Evolutionary conservation across 2,113 vertebrate genomes (phyloP).

Genomic region (Dromas ardeola): DNA sequence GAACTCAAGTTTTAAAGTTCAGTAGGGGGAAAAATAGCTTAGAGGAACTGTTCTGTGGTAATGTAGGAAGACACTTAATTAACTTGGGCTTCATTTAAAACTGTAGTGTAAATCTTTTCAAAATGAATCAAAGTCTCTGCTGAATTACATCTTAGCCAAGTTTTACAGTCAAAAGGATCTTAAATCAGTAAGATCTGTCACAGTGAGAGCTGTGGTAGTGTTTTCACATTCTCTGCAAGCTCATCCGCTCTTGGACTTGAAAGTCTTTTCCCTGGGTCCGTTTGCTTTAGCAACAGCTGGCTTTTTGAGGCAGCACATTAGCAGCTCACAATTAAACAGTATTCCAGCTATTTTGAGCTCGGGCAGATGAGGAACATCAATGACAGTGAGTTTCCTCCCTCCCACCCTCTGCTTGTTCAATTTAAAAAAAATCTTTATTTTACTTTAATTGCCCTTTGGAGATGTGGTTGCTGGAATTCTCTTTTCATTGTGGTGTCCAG

Average conservation of each 20-base stretch:
- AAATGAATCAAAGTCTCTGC: constrained; percentile 48
- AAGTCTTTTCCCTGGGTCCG: not conserved
- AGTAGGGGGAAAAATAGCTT: not conserved
- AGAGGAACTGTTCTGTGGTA: constrained; percentile 4
- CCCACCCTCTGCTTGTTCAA: not conserved
- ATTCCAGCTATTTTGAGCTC: constrained; percentile 32
- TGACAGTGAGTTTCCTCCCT: not conserved
- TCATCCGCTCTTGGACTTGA: constrained; percentile 12
- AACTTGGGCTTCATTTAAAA: constrained; percentile 64
- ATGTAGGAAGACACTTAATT: constrained; percentile 62
- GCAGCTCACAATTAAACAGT: constrained; percentile 50
- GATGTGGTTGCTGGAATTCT: constrained; percentile 15
- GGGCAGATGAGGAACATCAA: constrained; percentile 1
- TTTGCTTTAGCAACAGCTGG: constrained; percentile 41
- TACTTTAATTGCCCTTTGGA: constrained; percentile 49
- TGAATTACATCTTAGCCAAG: constrained; percentile 44
- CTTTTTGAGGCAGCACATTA: constrained; percentile 49
- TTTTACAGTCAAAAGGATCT: constrained; percentile 53
- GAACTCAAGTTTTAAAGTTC: constrained; percentile 2
- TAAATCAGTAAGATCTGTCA: constrained; percentile 53
- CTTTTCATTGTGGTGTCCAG: constrained; percentile 13
- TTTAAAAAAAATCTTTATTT: constrained; percentile 33
- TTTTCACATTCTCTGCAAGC: constrained; percentile 2
- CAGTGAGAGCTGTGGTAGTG: not conserved
- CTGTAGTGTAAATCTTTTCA: constrained; percentile 58